Conservation (phyloP, 1,140 invertebrate genomes). For the Drosophila erecta region DNA sequence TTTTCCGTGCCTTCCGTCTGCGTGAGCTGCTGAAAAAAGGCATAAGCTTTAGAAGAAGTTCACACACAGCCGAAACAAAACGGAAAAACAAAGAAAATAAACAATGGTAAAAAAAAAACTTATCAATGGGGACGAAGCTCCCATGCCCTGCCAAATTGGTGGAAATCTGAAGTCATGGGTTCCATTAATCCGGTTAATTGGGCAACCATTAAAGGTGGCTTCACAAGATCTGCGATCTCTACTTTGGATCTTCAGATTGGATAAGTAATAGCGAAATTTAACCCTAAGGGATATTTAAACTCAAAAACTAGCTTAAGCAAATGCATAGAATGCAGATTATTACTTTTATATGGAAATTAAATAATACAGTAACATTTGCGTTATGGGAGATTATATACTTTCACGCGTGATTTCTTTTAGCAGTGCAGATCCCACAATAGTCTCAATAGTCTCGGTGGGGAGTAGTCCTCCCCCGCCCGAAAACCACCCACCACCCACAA, state of each 20-base stretch:
- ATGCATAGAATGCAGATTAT: too few relatives aligned
- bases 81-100: constrained; percentile 16
- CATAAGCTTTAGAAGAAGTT: constrained; percentile 58
- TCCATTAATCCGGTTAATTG: constrained; percentile 10
- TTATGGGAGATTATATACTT: too few relatives aligned
- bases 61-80: constrained; percentile 54
- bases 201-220: too few relatives aligned
- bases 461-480: not conserved
- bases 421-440: not conserved
- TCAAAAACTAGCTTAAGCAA: too few relatives aligned
- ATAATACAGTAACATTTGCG: too few relatives aligned
- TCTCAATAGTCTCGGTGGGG: not conserved
- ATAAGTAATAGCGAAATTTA: too few relatives aligned
- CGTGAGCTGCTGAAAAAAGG: constrained; percentile 37
- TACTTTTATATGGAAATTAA: too few relatives aligned
- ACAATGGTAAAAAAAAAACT: constrained; percentile 2
- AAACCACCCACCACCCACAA: constrained; percentile 49
- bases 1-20: constrained; percentile 67
- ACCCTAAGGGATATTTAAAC: too few relatives aligned
- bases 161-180: not conserved
- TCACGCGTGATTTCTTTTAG: not conserved
- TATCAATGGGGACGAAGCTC: constrained; percentile 35
- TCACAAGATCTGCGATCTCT: not conserved
- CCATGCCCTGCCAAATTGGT: constrained; percentile 35
- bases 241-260: not conserved